Conservation (phyloP, 1,140 invertebrate species). For the Hetaerina americana region DNA sequence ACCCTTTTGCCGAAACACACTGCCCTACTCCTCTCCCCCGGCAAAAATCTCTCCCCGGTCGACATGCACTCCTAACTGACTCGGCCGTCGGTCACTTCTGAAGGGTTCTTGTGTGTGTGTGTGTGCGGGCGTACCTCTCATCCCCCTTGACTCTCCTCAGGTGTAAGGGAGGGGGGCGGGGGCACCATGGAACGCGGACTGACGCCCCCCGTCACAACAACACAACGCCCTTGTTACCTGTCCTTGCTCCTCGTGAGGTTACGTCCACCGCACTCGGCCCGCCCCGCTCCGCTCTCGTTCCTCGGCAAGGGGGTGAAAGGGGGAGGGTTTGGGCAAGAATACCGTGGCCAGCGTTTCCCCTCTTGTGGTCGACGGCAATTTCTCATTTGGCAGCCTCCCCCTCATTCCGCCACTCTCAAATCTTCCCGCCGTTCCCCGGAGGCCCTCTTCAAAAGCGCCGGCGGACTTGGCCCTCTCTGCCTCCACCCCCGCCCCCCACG, state of each 20-base stretch:
- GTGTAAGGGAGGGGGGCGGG: neutral
- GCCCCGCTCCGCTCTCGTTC: neutral
- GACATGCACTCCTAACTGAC: neutral
- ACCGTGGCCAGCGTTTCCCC: too few species aligned
- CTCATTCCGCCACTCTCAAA: neutral
- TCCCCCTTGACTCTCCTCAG: too few species aligned
- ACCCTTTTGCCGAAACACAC: neutral
- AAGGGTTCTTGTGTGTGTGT: too few species aligned
- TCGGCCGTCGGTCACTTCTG: neutral
- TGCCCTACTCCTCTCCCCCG: neutral
- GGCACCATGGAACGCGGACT: neutral
- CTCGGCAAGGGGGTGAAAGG: neutral
- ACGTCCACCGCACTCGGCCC: neutral
- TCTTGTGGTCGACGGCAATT: neutral
- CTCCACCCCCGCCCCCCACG: neutral
- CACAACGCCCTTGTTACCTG: too few species aligned
- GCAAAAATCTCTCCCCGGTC: too few species aligned
- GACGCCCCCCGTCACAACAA: neutral
- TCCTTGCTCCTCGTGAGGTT: too few species aligned
- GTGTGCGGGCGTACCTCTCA: too few species aligned
- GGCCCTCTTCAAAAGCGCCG: neutral
- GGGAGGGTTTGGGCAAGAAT: too few species aligned
- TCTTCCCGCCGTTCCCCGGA: neutral
- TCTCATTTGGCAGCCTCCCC: neutral
- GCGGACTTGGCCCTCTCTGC: neutral